Evolutionary conservation across 1,140 invertebrate genomes (phyloP), one percentile per base, ranked within the genome.

Genomic region (Plectrocnemia conspersa): DNA sequence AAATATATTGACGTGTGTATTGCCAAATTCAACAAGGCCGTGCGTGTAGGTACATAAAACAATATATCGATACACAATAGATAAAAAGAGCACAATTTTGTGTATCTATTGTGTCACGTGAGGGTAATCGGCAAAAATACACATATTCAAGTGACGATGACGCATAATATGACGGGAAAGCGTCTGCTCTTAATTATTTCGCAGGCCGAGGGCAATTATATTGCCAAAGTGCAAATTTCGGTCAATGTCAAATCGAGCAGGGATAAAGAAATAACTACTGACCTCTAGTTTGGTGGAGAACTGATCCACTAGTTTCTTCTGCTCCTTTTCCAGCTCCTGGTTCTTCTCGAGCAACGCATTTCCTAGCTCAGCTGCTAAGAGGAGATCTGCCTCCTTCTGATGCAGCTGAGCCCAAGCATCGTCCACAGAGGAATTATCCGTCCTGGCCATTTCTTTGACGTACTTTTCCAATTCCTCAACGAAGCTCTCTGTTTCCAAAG

Each of bases 331-430:
- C 44, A 97, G 75, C 65, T 97, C 90, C 66, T 95, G 88, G 68
- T 97, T 98, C 66, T 91, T 91, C 64, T 97, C 93, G 46, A 98
- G 75, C 38, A 98, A 73, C 0, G 93, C 93, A 71, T 97, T 97
- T 16, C 94, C 94, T 24, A 98, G 75, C 70, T 97, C 93, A 1
- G 94, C 94, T 0, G 94, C 93, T 42, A 97, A 74, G 18, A 93
- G 82, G 9, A 97, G 79, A 68, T 97, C 93, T 56, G 88, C 85
- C 65, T 97, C 93, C 68, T 96, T 94, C 72, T 93, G 89, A 61
- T 88, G 89, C 16, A 98, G 73, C 66, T 93, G 83, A 13, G 82
- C 82, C 77, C 84, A 84, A 0, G 94, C 78, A 68, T 93, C 90
- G 40, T 81, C 79, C 25, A 77, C 76, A 41, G 76, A 73, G 22